Evolutionary conservation across 2,797 vertebrate species (phyloP).

Genomic region (Antennarius maculatus): DNA sequence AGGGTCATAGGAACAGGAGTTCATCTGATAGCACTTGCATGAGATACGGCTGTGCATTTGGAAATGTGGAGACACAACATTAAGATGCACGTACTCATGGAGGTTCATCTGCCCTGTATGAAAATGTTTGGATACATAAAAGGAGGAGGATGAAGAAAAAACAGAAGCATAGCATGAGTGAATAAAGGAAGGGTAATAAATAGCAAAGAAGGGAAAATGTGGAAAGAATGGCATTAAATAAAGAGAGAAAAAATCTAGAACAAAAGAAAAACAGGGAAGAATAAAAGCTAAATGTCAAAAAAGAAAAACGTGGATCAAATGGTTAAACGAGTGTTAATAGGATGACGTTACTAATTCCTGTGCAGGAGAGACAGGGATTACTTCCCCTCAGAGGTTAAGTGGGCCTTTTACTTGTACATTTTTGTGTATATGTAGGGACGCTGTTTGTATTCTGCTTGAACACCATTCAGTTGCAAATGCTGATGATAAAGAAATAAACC

Average conservation of each 20-base stretch:
- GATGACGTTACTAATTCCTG: conserved; percentile 67
- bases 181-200: not conserved
- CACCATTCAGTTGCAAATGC: not conserved
- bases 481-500: not conserved
- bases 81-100: not conserved
- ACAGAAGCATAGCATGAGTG: not conserved
- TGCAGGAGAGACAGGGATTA: conserved; percentile 61
- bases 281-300: conserved; percentile 5
- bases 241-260: not conserved
- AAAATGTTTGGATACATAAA: not conserved
- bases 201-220: not conserved
- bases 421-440: not conserved
- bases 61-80: not conserved
- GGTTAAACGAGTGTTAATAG: conserved; percentile 51
- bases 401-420: conserved; percentile 8
- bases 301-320: conserved; percentile 6
- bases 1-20: conserved; percentile 55
- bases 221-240: not conserved
- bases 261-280: not conserved
- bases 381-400: conserved; percentile 28
- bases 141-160: not conserved
- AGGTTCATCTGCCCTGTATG: not conserved
- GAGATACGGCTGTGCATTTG: conserved; percentile 1
- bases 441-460: not conserved
- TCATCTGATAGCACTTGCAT: conserved; percentile 34